Percentiles rank a stretch among this genome's conserved stretches.
Conservation (phyloP, 2,797 vertebrate genomes). For the Neosalanx taihuensis region DNA sequence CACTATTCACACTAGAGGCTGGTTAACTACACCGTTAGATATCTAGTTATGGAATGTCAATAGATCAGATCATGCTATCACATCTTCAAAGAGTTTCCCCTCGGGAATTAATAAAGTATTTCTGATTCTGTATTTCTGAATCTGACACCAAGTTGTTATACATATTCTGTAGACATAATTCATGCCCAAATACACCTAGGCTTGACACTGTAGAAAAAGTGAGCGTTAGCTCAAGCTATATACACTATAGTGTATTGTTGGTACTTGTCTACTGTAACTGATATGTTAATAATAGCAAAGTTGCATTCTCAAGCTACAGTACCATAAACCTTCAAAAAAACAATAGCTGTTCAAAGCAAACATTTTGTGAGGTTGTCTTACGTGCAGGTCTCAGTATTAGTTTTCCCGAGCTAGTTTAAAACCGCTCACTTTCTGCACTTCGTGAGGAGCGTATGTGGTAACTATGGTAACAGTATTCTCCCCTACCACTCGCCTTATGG, state of each 20-base stretch:
- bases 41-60: background rate
- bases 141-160: background rate
- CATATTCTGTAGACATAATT: no score
- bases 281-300: no score
- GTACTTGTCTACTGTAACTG: no score
- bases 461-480: slow-evolving; percentile 21
- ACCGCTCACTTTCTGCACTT: background rate
- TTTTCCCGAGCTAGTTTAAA: background rate
- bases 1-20: background rate
- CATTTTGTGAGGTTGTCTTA: background rate
- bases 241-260: no score
- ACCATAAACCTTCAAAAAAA: no score
- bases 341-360: no score
- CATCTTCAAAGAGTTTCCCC: no score
- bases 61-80: background rate
- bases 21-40: background rate
- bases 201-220: no score
- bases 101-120: no score
- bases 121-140: no score
- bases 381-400: background rate
- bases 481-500: slow-evolving; percentile 6
- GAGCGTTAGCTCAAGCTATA: background rate
- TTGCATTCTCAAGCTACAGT: no score
- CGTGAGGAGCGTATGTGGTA: slow-evolving; percentile 3
- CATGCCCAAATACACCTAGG: no score